Evolutionary conservation across 1,140 invertebrate genomes (phyloP).

Genomic region (Samia ricini): DNA sequence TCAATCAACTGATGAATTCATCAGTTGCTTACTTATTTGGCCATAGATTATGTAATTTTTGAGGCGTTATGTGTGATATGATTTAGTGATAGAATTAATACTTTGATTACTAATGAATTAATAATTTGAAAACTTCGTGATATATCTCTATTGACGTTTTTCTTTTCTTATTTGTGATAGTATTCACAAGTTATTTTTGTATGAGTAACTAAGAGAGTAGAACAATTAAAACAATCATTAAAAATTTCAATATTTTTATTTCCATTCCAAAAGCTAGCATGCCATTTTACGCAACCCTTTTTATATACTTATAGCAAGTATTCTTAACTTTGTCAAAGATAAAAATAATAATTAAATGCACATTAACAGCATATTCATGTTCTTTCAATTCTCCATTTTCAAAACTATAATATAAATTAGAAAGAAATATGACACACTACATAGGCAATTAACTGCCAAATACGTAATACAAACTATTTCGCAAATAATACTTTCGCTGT

Average conservation of each 20-base stretch:
- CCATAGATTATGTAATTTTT: too few species aligned
- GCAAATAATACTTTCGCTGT: conserved; percentile 33
- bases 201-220: too few species aligned
- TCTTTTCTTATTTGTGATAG: too few species aligned
- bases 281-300: conserved; percentile 55
- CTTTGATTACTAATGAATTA: too few species aligned
- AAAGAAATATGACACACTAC: conserved; percentile 73
- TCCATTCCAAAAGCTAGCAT: conserved; percentile 70
- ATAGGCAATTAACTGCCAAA: conserved; percentile 31
- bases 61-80: too few species aligned
- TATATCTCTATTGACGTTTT: too few species aligned
- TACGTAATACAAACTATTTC: conserved; percentile 21
- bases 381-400: conserved; percentile 43
- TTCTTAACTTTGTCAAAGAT: conserved; percentile 40
- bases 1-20: too few species aligned
- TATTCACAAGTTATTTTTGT: too few species aligned
- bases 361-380: conserved; percentile 56
- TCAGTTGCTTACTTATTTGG: too few species aligned
- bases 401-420: conserved; percentile 59
- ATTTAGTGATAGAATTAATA: too few species aligned
- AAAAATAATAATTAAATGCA: conserved; percentile 67
- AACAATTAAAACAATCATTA: conserved; percentile 9
- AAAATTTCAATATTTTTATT: conserved; percentile 50
- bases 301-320: conserved; percentile 23
- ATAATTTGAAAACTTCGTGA: too few species aligned